Evolutionary conservation across 2,113 vertebrate species (phyloP).

Genomic region (Cnemophilus loriae): DNA sequence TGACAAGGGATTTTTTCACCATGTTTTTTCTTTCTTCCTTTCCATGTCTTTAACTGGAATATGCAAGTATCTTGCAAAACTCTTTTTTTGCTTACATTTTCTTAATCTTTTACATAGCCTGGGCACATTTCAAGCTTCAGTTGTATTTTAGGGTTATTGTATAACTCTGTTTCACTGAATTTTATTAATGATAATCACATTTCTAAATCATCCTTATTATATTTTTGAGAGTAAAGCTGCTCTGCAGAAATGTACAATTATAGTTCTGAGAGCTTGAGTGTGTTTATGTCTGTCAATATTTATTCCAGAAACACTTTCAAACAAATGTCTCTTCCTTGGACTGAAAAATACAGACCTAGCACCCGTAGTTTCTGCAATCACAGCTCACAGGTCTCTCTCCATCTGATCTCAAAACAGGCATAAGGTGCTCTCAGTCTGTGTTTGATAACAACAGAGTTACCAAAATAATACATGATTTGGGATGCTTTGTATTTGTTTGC

Average conservation of each 20-base stretch:
- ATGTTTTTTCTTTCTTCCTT: neutral
- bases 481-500: neutral
- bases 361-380: neutral
- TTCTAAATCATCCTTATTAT: neutral
- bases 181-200: neutral
- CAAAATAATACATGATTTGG: neutral
- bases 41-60: neutral
- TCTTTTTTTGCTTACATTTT: neutral
- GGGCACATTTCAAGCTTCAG: neutral
- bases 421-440: neutral
- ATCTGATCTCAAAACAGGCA: neutral
- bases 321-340: neutral
- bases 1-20: neutral
- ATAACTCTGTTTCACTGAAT: neutral
- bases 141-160: neutral
- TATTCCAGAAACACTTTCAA: neutral
- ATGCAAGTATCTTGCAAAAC: neutral
- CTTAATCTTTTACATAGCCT: neutral
- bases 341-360: neutral
- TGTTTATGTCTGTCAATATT: neutral
- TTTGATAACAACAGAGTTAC: neutral
- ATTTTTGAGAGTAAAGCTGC: neutral
- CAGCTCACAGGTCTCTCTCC: neutral
- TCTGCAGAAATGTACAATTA: neutral
- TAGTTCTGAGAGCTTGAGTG: neutral